Conservation (phyloP, 2,113 vertebrate genomes). For the Acanthochromis polyacanthus region DNA sequence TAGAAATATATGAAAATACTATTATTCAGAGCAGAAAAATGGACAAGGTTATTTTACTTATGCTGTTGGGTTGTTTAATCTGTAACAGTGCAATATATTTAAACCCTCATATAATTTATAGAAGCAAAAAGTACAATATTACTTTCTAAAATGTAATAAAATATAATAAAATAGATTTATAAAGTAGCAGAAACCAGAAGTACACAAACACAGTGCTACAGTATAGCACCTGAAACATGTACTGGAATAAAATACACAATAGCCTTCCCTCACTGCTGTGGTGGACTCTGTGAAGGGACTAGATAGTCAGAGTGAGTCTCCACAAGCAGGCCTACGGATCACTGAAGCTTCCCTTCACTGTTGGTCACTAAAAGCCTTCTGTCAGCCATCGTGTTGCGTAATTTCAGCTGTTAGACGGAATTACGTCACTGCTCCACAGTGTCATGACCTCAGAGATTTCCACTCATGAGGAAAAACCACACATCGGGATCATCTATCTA, state of each 20-base stretch:
- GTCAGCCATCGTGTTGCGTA: constrained; percentile 47
- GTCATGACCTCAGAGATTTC: constrained; percentile 34
- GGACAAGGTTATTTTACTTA: not conserved
- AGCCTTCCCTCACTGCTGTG: not conserved
- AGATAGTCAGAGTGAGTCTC: not conserved
- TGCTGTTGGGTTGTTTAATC: too few relatives aligned
- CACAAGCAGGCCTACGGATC: not conserved
- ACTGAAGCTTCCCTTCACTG: constrained; percentile 13
- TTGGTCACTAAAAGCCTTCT: not conserved
- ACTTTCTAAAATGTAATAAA: not conserved
- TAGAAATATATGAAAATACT: too few relatives aligned
- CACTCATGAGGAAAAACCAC: constrained; percentile 6
- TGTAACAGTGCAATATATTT: not conserved
- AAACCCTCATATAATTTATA: too few relatives aligned
- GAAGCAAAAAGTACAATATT: too few relatives aligned
- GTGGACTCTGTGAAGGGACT: not conserved
- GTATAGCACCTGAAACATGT: not conserved
- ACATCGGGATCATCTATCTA: not conserved
- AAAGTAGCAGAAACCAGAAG: not conserved
- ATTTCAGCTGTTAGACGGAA: constrained; percentile 47
- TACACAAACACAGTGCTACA: too few relatives aligned
- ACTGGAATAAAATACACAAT: not conserved
- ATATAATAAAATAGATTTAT: too few relatives aligned
- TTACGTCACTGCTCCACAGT: constrained; percentile 34
- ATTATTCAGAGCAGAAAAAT: not conserved